phyloP scores from a whole-genome alignment of 2,113 vertebrate genomes.

The Antennarius striatus region DNA sequence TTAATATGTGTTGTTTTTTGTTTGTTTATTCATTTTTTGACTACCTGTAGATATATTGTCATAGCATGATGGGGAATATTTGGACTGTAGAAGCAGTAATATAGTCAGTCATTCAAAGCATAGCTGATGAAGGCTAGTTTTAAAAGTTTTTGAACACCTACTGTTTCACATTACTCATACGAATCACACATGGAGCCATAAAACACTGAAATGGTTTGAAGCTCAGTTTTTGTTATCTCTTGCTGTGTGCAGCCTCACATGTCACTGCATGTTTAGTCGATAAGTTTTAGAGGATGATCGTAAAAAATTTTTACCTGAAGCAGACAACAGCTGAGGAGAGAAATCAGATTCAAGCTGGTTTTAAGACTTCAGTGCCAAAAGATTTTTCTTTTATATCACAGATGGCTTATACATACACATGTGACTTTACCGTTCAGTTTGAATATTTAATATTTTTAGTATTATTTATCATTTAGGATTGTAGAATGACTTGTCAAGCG shows the following conservation, averaged over 20 bases:
- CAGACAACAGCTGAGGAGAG: background rate
- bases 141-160: background rate
- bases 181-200: too few relatives aligned
- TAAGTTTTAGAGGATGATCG: background rate
- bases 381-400: too few relatives aligned
- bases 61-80: background rate
- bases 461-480: background rate
- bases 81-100: background rate
- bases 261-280: too few relatives aligned
- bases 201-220: background rate
- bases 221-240: background rate
- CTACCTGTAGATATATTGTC: background rate
- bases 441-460: background rate
- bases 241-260: too few relatives aligned
- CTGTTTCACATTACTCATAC: background rate
- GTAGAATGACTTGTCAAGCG: background rate
- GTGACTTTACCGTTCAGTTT: too few relatives aligned
- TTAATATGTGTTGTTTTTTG: too few relatives aligned
- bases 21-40: background rate
- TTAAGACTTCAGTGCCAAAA: too few relatives aligned
- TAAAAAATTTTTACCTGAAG: conserved; percentile 10
- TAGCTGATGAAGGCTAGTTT: background rate
- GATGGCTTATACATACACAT: too few relatives aligned
- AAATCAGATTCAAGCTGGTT: conserved; percentile 1
- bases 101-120: background rate